phyloP scores from a whole-genome alignment of 2,797 vertebrate genomes.

The Emys orbicularis region DNA sequence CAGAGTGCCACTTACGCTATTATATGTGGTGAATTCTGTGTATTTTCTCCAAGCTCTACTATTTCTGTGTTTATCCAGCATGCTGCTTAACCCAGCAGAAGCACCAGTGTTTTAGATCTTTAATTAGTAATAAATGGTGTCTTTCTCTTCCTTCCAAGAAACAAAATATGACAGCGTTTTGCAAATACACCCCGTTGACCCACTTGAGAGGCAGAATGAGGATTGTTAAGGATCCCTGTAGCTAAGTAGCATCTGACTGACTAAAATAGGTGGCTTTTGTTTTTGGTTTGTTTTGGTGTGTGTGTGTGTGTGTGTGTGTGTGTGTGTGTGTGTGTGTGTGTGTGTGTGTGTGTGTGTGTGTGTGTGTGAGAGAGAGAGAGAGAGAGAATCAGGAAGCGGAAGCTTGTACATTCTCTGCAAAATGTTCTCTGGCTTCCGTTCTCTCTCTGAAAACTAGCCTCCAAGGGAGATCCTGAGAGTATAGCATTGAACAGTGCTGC shows the following conservation, averaged over 20 bases:
- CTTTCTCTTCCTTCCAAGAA: background rate
- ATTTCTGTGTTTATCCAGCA: background rate
- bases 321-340: too few relatives aligned
- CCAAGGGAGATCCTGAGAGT: background rate
- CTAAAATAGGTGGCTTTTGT: background rate
- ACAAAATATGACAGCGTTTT: background rate
- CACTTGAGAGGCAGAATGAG: background rate
- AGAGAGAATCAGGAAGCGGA: background rate
- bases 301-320: background rate
- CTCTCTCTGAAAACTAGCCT: rapidly evolving
- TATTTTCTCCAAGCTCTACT: background rate
- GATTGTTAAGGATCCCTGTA: background rate
- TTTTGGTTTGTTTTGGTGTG: background rate
- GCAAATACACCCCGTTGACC: rapidly evolving
- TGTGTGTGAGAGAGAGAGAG: too few relatives aligned
- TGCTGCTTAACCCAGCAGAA: background rate
- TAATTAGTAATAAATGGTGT: background rate
- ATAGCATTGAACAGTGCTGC: rapidly evolving
- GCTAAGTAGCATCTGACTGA: background rate
- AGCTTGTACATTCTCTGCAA: background rate
- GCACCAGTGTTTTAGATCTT: background rate
- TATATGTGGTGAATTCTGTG: rapidly evolving
- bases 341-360: too few relatives aligned
- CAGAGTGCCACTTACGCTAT: background rate
- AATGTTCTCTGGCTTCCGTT: rapidly evolving